Evolutionary conservation across 2,888 invertebrate genomes (phyloP).

Genomic region (Odontothrips loti): DNA sequence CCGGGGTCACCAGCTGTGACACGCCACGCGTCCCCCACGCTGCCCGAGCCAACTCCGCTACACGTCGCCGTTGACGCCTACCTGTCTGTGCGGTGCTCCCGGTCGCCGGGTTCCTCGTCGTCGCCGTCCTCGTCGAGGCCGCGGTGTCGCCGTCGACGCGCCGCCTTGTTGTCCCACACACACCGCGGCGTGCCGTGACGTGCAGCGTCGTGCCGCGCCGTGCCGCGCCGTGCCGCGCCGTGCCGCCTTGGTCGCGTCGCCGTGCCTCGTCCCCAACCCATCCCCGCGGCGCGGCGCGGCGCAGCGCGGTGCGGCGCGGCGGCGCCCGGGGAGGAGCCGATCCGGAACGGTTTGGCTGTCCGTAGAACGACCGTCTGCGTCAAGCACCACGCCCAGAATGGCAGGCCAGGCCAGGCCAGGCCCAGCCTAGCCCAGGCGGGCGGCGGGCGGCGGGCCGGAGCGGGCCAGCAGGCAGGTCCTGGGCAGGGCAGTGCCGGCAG

Average conservation of each 20-base stretch:
- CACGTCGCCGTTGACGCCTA: not conserved
- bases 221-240: not conserved
- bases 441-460: slow-evolving; percentile 3
- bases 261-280: not conserved
- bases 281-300: too few species aligned
- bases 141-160: not conserved
- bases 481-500: not conserved
- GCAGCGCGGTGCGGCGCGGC: too few species aligned
- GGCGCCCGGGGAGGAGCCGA: too few species aligned
- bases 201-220: not conserved
- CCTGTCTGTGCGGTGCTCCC: not conserved
- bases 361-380: not conserved
- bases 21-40: not conserved
- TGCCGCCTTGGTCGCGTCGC: not conserved
- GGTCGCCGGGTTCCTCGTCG: not conserved
- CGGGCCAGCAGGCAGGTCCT: not conserved
- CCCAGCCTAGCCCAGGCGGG: not conserved
- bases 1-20: too few species aligned
- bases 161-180: too few species aligned
- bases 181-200: not conserved
- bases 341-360: too few species aligned
- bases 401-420: not conserved
- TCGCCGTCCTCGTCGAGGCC: not conserved
- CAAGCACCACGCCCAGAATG: slow-evolving; percentile 21
- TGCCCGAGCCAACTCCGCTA: not conserved